Base-by-base conservation (phyloP, 2,888 invertebrate genomes). In the Mallateleia sp. region DNA sequence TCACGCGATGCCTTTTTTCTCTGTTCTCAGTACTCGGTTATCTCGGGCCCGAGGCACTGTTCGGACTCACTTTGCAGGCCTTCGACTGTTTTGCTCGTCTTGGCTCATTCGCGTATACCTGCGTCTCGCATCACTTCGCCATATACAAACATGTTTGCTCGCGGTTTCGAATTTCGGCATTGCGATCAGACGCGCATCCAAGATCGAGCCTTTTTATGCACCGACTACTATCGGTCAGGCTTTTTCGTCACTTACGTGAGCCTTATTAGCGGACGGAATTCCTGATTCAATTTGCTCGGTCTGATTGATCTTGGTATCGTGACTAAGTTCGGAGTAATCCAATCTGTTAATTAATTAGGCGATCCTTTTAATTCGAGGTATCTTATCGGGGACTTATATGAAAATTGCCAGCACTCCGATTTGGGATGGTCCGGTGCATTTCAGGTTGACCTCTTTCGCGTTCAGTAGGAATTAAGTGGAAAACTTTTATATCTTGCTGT, bases 11-110 rank as follows among this genome's bases (percentile, higher is more conserved):
- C 90, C 93, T 94, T 94, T 94, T 94, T 94, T 94, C 94, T 94
- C 94, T 93, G 93, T 95, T 95, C 95, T 93, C 89, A 93, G 95
- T 95, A 95, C 93, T 91, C 94, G 93, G 94, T 94, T 94, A 94
- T 94, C 94, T 94, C 83, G 89, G 89, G 93, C 94, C 93, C 88
- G 91, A 90, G 93, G 94, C 93, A 71, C 71, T 80, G 62, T 74
- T 75, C 79, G 74, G 87, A 75, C 84, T 79, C 72, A 72, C 81
- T 80, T 74, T 69, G 82, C 81, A 74, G 72, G 54, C 80, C 56
- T 64, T 80, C 77, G 75, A 32, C 50, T 77, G 18, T 58, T 60
- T 67, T n/a, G 34, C 67, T 67, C 78, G 67, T 64, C 28, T 64
- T 45, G 28, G 11, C 84, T 85, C 77, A 82, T 89, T 82, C 64